These are phyloP conservation scores for Poecilus cupreus DNA, from an alignment of 2,888 invertebrate species.

Conservation along the genomic window DNA sequence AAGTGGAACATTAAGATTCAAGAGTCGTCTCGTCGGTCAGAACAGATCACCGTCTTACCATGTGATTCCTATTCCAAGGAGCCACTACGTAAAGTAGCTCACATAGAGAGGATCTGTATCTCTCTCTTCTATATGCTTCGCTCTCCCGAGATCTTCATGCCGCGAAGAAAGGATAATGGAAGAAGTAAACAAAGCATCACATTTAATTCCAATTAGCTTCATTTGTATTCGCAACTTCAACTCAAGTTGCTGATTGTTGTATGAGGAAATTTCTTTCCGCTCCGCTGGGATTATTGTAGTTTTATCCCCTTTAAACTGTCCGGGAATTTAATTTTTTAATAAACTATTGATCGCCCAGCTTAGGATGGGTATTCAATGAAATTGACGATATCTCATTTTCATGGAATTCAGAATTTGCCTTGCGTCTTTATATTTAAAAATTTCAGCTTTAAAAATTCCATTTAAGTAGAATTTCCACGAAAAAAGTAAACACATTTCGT, in stretches of 20 bases:
- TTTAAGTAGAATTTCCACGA: not conserved
- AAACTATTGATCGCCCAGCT: not conserved
- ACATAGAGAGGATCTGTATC: not conserved
- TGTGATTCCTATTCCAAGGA: constrained; percentile 28
- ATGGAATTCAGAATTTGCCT: constrained; percentile 5
- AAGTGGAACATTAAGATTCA: constrained; percentile 38
- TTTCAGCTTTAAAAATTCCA: not conserved
- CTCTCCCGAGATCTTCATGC: not conserved
- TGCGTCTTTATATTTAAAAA: not conserved
- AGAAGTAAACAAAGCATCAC: constrained; percentile 26
- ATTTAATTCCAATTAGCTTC: constrained; percentile 41
- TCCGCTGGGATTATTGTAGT: not conserved
- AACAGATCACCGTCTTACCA: constrained; percentile 39
- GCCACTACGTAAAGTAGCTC: constrained; percentile 15
- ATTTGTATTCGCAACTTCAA: constrained; percentile 21
- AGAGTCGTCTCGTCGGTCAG: constrained; percentile 4
- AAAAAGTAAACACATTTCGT: not conserved
- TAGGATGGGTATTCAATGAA: not conserved
- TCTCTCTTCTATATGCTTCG: not conserved
- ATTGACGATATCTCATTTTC: not conserved
- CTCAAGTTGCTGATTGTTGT: constrained; percentile 1
- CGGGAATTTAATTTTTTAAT: not conserved
- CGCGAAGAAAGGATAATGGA: constrained; percentile 29
- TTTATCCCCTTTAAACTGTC: not conserved
- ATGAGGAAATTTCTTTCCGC: not conserved